A percentile compares a stretch with the other conserved stretches of the same genome.
Evolutionary conservation across 2,797 vertebrate genomes (phyloP).

Genomic region (Catharus ustulatus): DNA sequence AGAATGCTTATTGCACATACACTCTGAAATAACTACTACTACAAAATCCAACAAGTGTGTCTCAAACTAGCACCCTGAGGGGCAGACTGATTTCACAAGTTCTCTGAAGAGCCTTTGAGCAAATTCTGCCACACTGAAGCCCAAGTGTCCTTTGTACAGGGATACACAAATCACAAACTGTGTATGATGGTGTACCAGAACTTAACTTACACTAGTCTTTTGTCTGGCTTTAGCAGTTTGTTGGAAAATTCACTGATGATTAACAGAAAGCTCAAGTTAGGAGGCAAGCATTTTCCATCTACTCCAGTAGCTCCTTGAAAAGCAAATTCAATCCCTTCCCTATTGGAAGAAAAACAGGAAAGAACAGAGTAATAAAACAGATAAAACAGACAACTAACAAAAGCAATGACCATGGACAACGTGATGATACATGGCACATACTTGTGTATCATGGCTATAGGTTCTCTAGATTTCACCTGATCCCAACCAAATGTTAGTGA

Average conservation of each 20-base stretch:
- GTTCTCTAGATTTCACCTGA: slow-evolving; percentile 88
- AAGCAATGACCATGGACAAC: neutral
- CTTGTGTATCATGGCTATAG: slow-evolving; percentile 92
- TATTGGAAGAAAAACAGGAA: slow-evolving; percentile 48
- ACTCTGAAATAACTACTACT: neutral
- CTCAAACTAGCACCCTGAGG: neutral
- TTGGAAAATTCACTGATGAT: slow-evolving; percentile 90
- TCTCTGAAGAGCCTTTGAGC: neutral
- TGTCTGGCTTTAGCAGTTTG: slow-evolving; percentile 90
- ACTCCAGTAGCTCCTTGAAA: slow-evolving; percentile 81
- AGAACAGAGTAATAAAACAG: neutral
- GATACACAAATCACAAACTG: neutral
- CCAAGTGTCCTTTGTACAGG: neutral
- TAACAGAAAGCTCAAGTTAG: slow-evolving; percentile 85
- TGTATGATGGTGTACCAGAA: neutral
- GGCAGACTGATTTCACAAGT: neutral
- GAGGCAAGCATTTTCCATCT: slow-evolving; percentile 76
- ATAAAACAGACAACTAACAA: neutral
- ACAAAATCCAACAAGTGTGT: neutral
- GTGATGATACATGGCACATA: slow-evolving; percentile 56
- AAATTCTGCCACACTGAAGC: neutral
- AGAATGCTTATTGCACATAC: neutral
- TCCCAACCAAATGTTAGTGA: slow-evolving; percentile 90
- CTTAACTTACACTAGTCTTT: slow-evolving; percentile 86
- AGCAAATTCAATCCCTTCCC: slow-evolving; percentile 90